Percentiles rank a stretch among this genome's conserved stretches.
Conservation (phyloP, 92 coral and sea anemone species). For the Siderastrea radians region DNA sequence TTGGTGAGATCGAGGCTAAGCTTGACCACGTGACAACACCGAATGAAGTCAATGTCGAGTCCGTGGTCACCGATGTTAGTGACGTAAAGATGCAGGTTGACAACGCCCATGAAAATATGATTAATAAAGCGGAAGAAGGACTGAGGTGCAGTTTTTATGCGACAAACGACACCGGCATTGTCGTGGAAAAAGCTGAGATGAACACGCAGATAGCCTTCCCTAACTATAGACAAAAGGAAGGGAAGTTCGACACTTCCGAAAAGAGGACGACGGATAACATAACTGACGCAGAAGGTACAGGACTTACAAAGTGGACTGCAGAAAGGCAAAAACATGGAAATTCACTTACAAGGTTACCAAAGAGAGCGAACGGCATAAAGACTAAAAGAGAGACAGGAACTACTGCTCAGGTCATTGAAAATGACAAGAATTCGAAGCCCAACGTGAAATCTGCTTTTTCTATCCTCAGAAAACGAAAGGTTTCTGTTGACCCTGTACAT, state of each 20-base stretch:
- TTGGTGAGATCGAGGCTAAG: constrained; percentile 19
- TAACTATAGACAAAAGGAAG: background rate
- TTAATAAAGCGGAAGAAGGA: too few relatives aligned
- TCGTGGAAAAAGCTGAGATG: background rate
- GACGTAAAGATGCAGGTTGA: background rate
- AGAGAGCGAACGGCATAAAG: background rate
- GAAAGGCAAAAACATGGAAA: background rate
- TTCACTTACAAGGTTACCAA: background rate
- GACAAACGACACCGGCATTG: background rate
- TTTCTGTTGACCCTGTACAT: background rate
- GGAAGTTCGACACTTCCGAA: background rate
- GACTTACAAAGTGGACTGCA: background rate
- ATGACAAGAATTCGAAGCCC: background rate
- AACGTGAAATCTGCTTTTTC: background rate
- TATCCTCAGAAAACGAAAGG: background rate
- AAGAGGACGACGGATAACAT: background rate
- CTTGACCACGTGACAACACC: background rate
- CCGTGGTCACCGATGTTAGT: background rate
- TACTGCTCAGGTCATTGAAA: too few relatives aligned
- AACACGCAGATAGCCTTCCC: background rate
- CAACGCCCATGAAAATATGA: background rate
- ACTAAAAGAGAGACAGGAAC: background rate
- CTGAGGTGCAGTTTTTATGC: background rate
- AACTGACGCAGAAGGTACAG: background rate
- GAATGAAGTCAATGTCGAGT: background rate